A percentile compares a stretch with the other conserved stretches of the same genome.
These are phyloP conservation scores for Coelopa pilipes DNA, from an alignment of 2,888 invertebrate genomes.

Conservation along the genomic window DNA sequence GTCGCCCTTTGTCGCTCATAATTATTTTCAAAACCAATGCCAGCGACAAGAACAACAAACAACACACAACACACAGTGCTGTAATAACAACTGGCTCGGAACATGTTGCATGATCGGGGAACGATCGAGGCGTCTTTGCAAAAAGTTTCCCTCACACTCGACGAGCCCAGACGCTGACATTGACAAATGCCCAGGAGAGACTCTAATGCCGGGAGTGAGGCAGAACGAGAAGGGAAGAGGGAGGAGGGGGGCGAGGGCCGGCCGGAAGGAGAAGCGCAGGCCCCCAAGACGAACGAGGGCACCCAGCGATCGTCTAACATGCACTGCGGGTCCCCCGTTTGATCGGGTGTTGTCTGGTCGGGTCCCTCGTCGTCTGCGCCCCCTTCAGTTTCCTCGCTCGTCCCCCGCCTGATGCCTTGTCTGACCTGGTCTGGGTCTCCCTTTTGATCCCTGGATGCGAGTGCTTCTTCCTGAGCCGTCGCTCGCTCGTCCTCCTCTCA, in stretches of 20 bases:
- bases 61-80: no score
- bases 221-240: background rate
- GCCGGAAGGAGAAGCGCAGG: background rate
- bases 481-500: no score
- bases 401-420: no score
- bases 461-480: constrained; percentile 6
- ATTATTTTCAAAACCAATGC: constrained; percentile 21
- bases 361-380: no score
- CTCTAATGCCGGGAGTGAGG: background rate
- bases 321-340: background rate
- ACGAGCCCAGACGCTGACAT: constrained; percentile 26
- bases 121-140: background rate
- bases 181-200: constrained; percentile 33
- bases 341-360: no score
- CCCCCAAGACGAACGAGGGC: background rate
- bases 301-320: constrained; percentile 29
- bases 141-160: constrained; percentile 17
- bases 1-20: background rate
- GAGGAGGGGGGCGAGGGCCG: background rate
- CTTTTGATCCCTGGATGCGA: constrained; percentile 28
- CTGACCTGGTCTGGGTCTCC: constrained; percentile 27
- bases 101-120: constrained; percentile 10
- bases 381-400: no score
- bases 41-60: no score
- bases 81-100: no score